These are phyloP conservation scores for Exephanes ischioxanthus DNA, from an alignment of 2,888 invertebrate species.

Conservation along the genomic window DNA sequence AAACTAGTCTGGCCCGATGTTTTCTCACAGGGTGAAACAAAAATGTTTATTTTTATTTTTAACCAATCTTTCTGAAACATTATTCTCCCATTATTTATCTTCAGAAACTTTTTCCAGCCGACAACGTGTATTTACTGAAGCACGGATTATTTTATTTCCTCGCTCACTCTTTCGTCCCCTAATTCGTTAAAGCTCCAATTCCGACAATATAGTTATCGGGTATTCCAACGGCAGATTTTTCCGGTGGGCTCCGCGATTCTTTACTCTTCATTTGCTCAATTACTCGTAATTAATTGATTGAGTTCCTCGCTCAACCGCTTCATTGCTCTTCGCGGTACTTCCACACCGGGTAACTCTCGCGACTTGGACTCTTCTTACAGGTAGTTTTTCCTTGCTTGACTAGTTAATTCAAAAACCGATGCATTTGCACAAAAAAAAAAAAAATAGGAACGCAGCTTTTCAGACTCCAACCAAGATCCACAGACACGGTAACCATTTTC, in stretches of 20 bases:
- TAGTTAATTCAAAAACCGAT: background rate
- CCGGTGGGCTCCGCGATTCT: background rate
- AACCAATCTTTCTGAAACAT: background rate
- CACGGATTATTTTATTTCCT: background rate
- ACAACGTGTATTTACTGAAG: background rate
- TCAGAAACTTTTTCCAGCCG: background rate
- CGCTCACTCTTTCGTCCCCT: background rate
- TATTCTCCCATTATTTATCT: background rate
- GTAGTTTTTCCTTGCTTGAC: background rate
- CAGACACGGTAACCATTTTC: background rate
- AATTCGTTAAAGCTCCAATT: background rate
- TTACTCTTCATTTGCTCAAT: background rate
- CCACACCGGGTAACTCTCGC: background rate
- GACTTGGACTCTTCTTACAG: too few relatives aligned
- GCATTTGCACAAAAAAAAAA: background rate
- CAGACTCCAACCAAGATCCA: background rate
- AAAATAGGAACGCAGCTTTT: background rate
- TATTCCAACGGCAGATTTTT: background rate
- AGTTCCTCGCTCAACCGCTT: background rate
- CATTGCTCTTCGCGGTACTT: background rate
- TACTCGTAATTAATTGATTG: background rate
- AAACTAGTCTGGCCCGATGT: constrained; percentile 29
- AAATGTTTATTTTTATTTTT: background rate
- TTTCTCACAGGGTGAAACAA: constrained; percentile 8
- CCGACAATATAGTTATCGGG: background rate